Base-by-base conservation (phyloP, 2,888 invertebrate genomes). In the Mesorhabditis sp. region DNA sequence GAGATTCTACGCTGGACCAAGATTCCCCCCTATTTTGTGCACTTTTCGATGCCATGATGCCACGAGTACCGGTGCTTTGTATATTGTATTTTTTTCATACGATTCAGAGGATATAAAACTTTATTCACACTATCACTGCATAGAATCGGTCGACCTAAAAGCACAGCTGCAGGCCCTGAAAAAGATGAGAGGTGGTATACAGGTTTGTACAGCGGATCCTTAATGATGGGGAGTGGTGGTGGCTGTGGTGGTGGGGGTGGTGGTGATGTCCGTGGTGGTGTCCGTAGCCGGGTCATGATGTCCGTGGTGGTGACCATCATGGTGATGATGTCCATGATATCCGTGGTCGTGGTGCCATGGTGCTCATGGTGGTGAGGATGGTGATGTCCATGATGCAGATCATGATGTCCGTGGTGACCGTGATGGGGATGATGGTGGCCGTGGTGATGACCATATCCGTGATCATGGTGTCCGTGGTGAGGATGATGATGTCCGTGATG, bases 141-240 rank as follows among this genome's bases (percentile, higher is more conserved):
- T 50, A 50, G n/a, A 50, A 50, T 50, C n/a, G 7, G n/a, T 50
- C n/a, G 58, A 50, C 58, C 58, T 50, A 10, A 50, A 50, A 50
- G n/a, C 58, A 13, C 7, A 50, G n/a, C 58, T n/a, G n/a, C n/a
- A 10, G 58, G 10, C n/a, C 7, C 7, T 50, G 58, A 50, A 13
- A n/a, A n/a, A n/a, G n/a, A 2, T 13, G n/a, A 50, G 58, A 50
- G 58, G n/a, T 50, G 7, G 58, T 13, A 50, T 50, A 50, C 58
- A 50, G n/a, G n/a, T 50, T 50, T 50, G 58, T 50, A 50, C 58
- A 50, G 58, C 7, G 58, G 7, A 50, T 13, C 58, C 7, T 50
- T 50, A 10, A 50, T 13, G 7, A 50, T 50, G 7, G 10, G 10
- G 7, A 13, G n/a, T 50, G 58, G n/a, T 50, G 58, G 7, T 50